Evolutionary conservation across 2,888 invertebrate species (phyloP).

Genomic region (Ichneumoninae sp.): DNA sequence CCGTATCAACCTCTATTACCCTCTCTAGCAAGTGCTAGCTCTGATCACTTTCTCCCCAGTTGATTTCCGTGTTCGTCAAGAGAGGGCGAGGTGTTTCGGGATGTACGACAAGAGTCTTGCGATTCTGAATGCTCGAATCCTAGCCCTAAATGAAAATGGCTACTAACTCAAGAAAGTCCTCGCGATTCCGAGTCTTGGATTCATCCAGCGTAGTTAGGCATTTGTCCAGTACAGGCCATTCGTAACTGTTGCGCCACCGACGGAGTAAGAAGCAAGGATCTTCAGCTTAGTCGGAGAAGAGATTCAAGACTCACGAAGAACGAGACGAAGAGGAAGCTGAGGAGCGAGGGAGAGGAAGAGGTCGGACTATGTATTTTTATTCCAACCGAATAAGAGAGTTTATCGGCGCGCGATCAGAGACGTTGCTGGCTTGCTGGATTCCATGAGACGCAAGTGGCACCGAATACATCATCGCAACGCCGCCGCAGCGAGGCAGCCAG

Average conservation of each 20-base stretch:
- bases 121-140: neutral
- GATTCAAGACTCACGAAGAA: constrained; percentile 23
- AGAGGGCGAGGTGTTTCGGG: neutral
- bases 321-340: constrained; percentile 38
- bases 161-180: neutral
- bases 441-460: constrained; percentile 74
- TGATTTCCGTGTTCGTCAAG: neutral
- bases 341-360: constrained; percentile 1
- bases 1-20: too few species aligned
- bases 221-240: constrained; percentile 51
- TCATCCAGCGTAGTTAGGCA: constrained; percentile 48
- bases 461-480: constrained; percentile 76
- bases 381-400: constrained; percentile 73
- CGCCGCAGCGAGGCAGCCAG: constrained; percentile 48
- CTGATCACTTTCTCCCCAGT: neutral
- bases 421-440: constrained; percentile 70
- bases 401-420: constrained; percentile 75
- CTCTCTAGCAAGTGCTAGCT: too few species aligned
- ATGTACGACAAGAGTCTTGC: neutral
- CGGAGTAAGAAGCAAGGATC: constrained; percentile 47
- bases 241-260: constrained; percentile 62
- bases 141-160: neutral
- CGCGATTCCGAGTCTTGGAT: constrained; percentile 8
- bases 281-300: constrained; percentile 56
- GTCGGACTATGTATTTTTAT: constrained; percentile 70